Evolutionary conservation across 2,888 invertebrate genomes (phyloP).

Genomic region (Catocala nupta): DNA sequence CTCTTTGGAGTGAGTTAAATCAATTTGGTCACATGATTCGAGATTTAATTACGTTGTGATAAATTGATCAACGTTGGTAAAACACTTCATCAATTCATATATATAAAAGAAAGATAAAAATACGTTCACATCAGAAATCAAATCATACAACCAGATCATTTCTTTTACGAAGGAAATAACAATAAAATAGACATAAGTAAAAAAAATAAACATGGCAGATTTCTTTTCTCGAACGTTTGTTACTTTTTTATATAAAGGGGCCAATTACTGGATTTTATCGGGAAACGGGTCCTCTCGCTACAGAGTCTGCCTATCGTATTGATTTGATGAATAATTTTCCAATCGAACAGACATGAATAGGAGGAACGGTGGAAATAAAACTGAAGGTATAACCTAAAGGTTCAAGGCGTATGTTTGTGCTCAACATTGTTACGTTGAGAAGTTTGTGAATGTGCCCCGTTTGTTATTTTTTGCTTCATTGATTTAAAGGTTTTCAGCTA

Average conservation of each 20-base stretch:
- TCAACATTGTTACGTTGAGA: conserved; percentile 6
- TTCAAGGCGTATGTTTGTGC: conserved; percentile 10
- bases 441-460: not conserved
- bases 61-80: too few relatives aligned
- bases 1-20: too few relatives aligned
- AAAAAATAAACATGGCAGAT: conserved; percentile 32
- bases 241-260: conserved; percentile 53
- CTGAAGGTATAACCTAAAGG: conserved; percentile 33
- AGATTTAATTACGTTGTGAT: too few relatives aligned
- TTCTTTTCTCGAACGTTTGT: conserved; percentile 23
- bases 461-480: conserved; percentile 8
- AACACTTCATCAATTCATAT: not conserved
- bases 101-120: not conserved
- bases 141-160: conserved; percentile 4
- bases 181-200: conserved; percentile 20
- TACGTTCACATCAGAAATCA: not conserved
- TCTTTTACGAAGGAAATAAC: conserved; percentile 25
- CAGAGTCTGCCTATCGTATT: conserved; percentile 57
- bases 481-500: not conserved
- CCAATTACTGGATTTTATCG: conserved; percentile 74
- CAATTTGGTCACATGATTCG: too few relatives aligned
- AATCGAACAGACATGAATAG: conserved; percentile 61
- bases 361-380: conserved; percentile 46
- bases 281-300: conserved; percentile 47
- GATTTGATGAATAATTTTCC: conserved; percentile 80